Conservation (phyloP, 2,797 vertebrate genomes). For the Pseudocheirus occidentalis region DNA sequence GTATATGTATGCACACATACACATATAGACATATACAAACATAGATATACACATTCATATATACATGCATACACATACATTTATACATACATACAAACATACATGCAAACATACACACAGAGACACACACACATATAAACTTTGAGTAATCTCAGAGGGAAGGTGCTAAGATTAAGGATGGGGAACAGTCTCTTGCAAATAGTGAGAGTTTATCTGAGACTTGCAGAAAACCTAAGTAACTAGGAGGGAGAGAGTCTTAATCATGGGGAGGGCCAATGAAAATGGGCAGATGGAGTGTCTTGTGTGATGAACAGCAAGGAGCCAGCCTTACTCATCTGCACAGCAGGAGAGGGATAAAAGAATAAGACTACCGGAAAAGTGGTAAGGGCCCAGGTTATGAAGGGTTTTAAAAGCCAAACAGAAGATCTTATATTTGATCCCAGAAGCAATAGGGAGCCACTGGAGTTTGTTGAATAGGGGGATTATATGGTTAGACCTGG, state of each 20-base stretch:
- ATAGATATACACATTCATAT: too few species aligned
- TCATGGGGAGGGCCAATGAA: neutral
- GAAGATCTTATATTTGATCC: neutral
- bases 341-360: neutral
- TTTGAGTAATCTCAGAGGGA: neutral
- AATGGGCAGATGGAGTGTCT: neutral
- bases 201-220: neutral
- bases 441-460: neutral
- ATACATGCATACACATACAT: neutral
- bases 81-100: too few species aligned
- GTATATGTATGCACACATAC: neutral
- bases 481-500: neutral
- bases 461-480: neutral
- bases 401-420: neutral
- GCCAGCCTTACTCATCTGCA: neutral
- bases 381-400: neutral
- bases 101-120: neutral
- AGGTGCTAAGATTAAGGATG: neutral
- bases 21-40: too few species aligned
- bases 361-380: neutral
- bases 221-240: neutral
- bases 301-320: neutral
- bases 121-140: neutral
- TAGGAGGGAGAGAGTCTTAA: neutral
- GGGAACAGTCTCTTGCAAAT: neutral